Evolutionary conservation across 2,888 invertebrate genomes (phyloP), one percentile per base, ranked within the genome.

Genomic region (Exocentrus adspersus): DNA sequence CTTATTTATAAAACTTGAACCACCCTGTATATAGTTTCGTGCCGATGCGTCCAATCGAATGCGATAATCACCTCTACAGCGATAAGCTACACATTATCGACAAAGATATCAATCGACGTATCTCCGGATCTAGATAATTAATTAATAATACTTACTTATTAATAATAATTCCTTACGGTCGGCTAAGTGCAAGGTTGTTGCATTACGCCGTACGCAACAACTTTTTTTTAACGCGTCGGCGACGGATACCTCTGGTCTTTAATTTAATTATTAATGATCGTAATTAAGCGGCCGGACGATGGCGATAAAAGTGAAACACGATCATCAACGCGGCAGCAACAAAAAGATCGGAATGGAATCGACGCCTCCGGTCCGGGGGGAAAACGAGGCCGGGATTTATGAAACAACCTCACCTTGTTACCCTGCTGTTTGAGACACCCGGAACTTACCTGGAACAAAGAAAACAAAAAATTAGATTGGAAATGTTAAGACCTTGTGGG

Each of bases 81-180:
- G 48, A 46, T 14, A 12, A 28, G 20, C 14, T 16, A 19, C 32
- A 17, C 16, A 17, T 17, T 17, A 32, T 10, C n/a, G 6, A n/a
- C 10, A 16, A 51, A 51, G 51, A 32, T 51, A 32, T 51, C 32
- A 51, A 32, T 51, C 51, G 32, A 14, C 16, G 32, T 51, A 30
- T 32, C 30, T 51, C 30, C 16, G 24, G n/a, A n/a, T n/a, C n/a
- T n/a, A n/a, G n/a, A n/a, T n/a, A n/a, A n/a, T n/a, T n/a, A n/a
- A n/a, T n/a, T n/a, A n/a, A n/a, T n/a, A n/a, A n/a, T n/a, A n/a
- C n/a, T n/a, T 50, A 50, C 28, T 50, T 43, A 43, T 41, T 48
- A 48, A 5, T 17, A 17, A 28, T 30, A 32, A 51, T 51, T 51
- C 16, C 28, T 45, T 20, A 20, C 4, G 45, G 45, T 45, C 19